Base-by-base conservation (phyloP, 1,140 invertebrate genomes). In the Phenacoccus solenopsis region DNA sequence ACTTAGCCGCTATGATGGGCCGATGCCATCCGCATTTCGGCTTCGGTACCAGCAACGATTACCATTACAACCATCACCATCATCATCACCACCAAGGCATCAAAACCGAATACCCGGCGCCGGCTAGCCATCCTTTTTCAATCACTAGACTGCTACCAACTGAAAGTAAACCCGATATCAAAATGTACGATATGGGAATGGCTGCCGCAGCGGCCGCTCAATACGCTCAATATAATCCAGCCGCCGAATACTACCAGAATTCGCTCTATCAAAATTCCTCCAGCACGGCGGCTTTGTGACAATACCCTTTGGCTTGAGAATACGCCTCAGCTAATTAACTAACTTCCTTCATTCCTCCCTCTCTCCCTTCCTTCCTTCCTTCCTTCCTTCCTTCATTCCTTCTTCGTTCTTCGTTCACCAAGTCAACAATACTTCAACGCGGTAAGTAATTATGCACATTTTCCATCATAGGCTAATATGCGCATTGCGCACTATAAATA, bases 131-230 rank as follows among this genome's bases (percentile, higher is more conserved):
- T 79, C 94, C 94, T 0, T 97, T 96, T 81, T 94, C 91, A 78
- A 96, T 97, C 75, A 95, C 91, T 73, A 88, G 93, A 77, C 84
- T 96, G 76, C 80, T 93, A 75, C 90, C 91, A 10, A 88, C 90
- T 59, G 90, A 91, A 75, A 88, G 87, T 69, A 91, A 93, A 78
- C 84, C 90, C 21, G 84, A 86, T 70, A 81, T 83, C 74, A 80
- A 81, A 78, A 90, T 90, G 86, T 90, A 90, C 80, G 87, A 88
- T 71, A 85, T 90, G 78, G 24, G 28, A 0, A 68, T 56, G 16
- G 80, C 76, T 0, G 74, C 74, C 16, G 76, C 77, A 0, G 74
- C 76, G 1, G 74, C 74, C 0, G 72, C 75, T 2, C 77, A 79
- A 73, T 79, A 82, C 28, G 10, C 68, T 38, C 68, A 64, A 27